Conservation (phyloP, 1,140 invertebrate genomes). For the Anastrepha obliqua region DNA sequence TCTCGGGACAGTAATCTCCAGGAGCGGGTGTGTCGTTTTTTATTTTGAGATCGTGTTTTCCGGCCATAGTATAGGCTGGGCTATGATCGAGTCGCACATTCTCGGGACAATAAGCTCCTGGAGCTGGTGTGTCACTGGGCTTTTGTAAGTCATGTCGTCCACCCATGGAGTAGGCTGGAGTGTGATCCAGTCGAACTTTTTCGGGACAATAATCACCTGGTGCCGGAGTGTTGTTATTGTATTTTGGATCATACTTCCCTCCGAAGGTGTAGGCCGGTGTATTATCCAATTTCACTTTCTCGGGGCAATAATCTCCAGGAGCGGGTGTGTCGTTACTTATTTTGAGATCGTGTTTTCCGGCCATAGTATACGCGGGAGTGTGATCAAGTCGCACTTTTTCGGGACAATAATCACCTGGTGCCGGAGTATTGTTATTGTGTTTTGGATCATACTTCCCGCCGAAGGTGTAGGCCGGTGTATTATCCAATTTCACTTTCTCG, state of each 20-base stretch:
- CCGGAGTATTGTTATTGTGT: slow-evolving; percentile 72
- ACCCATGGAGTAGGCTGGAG: slow-evolving; percentile 77
- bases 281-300: slow-evolving; percentile 78
- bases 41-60: slow-evolving; percentile 75
- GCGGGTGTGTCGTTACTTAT: slow-evolving; percentile 78
- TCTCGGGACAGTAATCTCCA: slow-evolving; percentile 79
- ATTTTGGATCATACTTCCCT: slow-evolving; percentile 76
- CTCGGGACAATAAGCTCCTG: slow-evolving; percentile 79
- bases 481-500: slow-evolving; percentile 80
- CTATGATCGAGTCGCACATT: slow-evolving; percentile 77
- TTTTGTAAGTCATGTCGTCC: slow-evolving; percentile 73
- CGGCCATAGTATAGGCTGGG: slow-evolving; percentile 79
- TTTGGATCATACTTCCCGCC: slow-evolving; percentile 74
- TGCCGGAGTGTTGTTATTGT: slow-evolving; percentile 78
- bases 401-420: slow-evolving; percentile 77
- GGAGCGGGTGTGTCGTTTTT: slow-evolving; percentile 77
- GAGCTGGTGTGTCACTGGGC: slow-evolving; percentile 73
- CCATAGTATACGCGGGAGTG: slow-evolving; percentile 75
- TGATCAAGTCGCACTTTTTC: slow-evolving; percentile 77
- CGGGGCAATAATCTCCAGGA: slow-evolving; percentile 78
- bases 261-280: slow-evolving; percentile 79
- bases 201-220: slow-evolving; percentile 87
- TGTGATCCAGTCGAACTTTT: slow-evolving; percentile 78
- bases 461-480: slow-evolving; percentile 76
- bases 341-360: slow-evolving; percentile 76